These are phyloP conservation scores for Paraescarpia echinospica DNA, from an alignment of 1,140 invertebrate genomes.

Conservation along the genomic window DNA sequence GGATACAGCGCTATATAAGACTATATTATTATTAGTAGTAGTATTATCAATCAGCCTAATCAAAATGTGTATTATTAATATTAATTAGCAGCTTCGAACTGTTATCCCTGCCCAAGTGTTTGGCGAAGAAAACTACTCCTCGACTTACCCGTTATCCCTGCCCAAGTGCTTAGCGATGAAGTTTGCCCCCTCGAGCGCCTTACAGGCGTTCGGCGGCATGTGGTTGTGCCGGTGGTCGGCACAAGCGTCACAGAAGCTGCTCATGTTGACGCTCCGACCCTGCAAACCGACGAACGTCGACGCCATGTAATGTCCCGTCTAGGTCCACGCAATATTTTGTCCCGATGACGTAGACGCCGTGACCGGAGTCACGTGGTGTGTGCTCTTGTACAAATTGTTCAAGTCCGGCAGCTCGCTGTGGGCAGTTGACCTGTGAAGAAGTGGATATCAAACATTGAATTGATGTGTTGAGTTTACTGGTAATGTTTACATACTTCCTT, in stretches of 20 bases:
- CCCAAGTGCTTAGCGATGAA: constrained; percentile 23
- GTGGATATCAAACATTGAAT: too few species aligned
- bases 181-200: constrained; percentile 14
- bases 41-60: too few species aligned
- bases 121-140: too few species aligned
- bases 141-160: constrained; percentile 16
- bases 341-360: not conserved
- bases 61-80: too few species aligned
- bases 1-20: too few species aligned
- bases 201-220: constrained; percentile 14
- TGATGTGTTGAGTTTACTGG: too few species aligned
- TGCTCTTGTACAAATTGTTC: constrained; percentile 26
- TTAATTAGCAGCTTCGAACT: too few species aligned
- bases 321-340: not conserved
- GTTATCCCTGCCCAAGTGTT: too few species aligned
- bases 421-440: not conserved
- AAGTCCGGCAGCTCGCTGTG: constrained; percentile 27
- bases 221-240: not conserved
- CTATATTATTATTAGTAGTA: too few species aligned
- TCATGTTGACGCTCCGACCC: not conserved
- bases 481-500: too few species aligned
- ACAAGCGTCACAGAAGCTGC: constrained; percentile 16
- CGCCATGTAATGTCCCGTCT: not conserved
- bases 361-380: constrained; percentile 9
- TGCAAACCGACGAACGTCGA: not conserved